Evolutionary conservation across 92 coral and sea anemone species (phyloP).

Genomic region (Meandrina meandrites): DNA sequence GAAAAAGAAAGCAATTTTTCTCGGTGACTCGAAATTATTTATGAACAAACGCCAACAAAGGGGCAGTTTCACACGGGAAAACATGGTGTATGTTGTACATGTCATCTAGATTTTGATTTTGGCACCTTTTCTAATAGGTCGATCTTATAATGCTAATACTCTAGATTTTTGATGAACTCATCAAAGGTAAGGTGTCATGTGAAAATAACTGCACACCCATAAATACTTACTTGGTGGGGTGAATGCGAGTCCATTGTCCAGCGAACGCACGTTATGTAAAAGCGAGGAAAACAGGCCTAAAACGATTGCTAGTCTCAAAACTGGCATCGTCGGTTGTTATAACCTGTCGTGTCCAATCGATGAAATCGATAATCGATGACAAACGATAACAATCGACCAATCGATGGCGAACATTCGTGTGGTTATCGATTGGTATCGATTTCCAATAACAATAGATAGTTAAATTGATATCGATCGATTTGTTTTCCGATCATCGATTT

Average conservation of each 20-base stretch:
- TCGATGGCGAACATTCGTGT: too few relatives aligned
- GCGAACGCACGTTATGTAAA: conserved; percentile 28
- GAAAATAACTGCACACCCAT: neutral
- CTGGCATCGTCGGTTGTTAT: neutral
- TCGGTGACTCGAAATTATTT: neutral
- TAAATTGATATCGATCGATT: too few relatives aligned
- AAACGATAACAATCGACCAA: too few relatives aligned
- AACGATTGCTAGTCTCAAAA: neutral
- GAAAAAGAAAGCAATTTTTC: neutral
- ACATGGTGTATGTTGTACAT: neutral
- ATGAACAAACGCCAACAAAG: neutral
- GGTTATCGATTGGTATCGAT: too few relatives aligned
- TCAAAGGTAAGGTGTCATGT: neutral
- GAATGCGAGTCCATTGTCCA: conserved; percentile 89
- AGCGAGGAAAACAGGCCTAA: conserved; percentile 10
- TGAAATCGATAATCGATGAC: too few relatives aligned
- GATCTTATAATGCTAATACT: neutral
- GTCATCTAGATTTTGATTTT: neutral
- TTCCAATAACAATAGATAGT: too few relatives aligned
- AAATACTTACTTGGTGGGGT: conserved; percentile 91
- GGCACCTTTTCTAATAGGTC: neutral
- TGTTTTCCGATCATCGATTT: too few relatives aligned
- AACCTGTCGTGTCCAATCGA: too few relatives aligned
- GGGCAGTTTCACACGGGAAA: neutral
- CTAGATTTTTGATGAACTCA: neutral